A percentile compares a stretch with the other conserved stretches of the same genome.
These are phyloP conservation scores for Rhagoletis pomonella DNA, from an alignment of 1,140 invertebrate species.

Conservation along the genomic window DNA sequence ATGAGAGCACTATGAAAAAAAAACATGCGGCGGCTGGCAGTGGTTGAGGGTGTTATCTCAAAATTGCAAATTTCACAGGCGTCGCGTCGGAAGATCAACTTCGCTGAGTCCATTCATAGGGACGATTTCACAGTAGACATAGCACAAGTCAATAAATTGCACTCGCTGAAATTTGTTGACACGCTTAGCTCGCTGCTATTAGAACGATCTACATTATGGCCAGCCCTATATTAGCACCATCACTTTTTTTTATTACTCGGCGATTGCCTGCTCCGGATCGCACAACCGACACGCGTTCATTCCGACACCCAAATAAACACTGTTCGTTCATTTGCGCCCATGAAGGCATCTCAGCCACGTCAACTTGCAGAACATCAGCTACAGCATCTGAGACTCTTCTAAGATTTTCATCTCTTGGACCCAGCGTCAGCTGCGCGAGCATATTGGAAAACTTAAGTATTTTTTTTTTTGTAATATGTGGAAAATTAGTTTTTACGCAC, in stretches of 20 bases:
- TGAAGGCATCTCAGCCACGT: conserved; percentile 30
- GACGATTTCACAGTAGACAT: background rate
- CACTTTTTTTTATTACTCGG: background rate
- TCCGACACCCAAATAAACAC: conserved; percentile 53
- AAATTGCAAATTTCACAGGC: background rate
- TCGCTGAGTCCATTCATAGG: background rate
- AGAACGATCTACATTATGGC: background rate
- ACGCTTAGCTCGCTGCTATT: background rate
- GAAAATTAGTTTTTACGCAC: background rate
- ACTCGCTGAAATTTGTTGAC: background rate
- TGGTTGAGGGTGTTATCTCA: background rate
- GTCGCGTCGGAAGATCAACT: background rate
- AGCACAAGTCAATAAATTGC: background rate
- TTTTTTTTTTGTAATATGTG: background rate
- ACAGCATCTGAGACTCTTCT: conserved; percentile 3
- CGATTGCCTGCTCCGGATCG: background rate
- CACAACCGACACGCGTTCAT: conserved; percentile 34
- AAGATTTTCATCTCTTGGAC: conserved; percentile 12
- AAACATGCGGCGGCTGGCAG: background rate
- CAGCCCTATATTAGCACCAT: background rate
- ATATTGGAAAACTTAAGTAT: conserved; percentile 12
- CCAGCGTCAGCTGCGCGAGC: background rate
- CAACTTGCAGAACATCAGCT: background rate
- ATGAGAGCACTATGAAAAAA: background rate
- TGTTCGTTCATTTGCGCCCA: background rate